phyloP scores from a whole-genome alignment of 2,797 vertebrate genomes.

The Alectoris magna region DNA sequence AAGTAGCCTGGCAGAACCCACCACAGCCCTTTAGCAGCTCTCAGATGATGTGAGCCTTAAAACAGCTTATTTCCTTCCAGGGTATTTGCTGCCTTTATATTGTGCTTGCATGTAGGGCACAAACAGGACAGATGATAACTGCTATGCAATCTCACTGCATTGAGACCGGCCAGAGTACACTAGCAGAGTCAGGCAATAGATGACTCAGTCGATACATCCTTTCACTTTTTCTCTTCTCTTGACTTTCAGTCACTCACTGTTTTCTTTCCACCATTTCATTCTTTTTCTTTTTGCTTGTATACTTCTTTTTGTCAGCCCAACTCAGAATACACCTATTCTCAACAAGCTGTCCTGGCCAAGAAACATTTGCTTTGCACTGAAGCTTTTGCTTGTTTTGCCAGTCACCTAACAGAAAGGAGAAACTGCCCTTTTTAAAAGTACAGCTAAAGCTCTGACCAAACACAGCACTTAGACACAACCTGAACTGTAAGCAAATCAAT shows the following conservation, averaged over 20 bases:
- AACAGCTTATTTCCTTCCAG: neutral
- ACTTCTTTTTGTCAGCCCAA: neutral
- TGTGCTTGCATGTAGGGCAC: neutral
- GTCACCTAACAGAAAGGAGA: neutral
- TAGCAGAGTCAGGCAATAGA: neutral
- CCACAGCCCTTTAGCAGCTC: neutral
- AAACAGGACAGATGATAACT: neutral
- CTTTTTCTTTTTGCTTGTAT: neutral
- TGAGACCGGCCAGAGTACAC: neutral
- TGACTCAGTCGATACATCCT: neutral
- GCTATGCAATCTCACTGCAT: neutral
- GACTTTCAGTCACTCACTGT: neutral
- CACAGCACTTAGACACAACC: neutral
- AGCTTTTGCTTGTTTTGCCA: neutral
- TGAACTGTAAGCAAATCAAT: constrained; percentile 43
- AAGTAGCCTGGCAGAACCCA: neutral
- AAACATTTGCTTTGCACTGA: fast-evolving
- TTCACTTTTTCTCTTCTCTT: neutral
- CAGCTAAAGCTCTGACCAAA: constrained; percentile 17
- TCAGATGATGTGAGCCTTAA: neutral
- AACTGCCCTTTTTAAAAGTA: neutral
- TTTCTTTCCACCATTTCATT: neutral
- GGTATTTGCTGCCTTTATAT: neutral
- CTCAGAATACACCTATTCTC: neutral
- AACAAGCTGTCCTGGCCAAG: neutral